Percentiles rank a stretch among this genome's conserved stretches.
phyloP scores from a whole-genome alignment of 2,113 vertebrate species.

The Centrocercus urophasianus region DNA sequence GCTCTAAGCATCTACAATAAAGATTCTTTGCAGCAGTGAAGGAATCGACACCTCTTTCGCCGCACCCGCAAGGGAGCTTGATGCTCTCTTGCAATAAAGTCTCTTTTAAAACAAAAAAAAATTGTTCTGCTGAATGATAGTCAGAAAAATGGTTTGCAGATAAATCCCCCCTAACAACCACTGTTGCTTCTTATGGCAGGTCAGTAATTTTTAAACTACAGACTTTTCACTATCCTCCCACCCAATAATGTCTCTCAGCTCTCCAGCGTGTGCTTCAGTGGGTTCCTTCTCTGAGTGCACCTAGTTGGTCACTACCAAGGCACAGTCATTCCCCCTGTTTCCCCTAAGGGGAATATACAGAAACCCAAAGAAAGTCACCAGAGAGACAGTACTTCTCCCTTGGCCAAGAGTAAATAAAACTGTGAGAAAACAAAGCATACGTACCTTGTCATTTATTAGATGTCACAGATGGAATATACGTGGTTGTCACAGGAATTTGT shows the following conservation, averaged over 20 bases:
- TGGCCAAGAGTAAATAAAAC: not conserved
- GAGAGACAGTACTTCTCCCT: not conserved
- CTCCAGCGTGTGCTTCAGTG: not conserved
- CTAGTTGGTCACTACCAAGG: not conserved
- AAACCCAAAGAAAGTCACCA: not conserved
- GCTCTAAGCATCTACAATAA: too few species aligned
- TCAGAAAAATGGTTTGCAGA: not conserved
- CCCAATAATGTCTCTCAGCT: too few species aligned
- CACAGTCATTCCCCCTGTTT: not conserved
- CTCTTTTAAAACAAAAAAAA: not conserved
- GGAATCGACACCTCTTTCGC: too few species aligned
- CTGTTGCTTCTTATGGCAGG: not conserved
- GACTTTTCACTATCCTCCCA: too few species aligned
- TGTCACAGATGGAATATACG: not conserved
- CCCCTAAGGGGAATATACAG: not conserved
- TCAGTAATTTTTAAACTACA: not conserved
- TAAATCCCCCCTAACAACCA: not conserved
- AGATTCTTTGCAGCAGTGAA: too few species aligned
- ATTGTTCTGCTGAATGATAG: not conserved
- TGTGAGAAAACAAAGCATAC: accelerated
- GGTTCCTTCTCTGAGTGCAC: not conserved
- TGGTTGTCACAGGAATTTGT: not conserved
- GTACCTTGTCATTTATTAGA: accelerated
- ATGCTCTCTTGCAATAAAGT: not conserved
- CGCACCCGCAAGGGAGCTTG: too few species aligned